Percentiles rank a stretch among this genome's conserved stretches.
Evolutionary conservation across 2,888 invertebrate species (phyloP).

Genomic region (Pristionchus fissidentatus): DNA sequence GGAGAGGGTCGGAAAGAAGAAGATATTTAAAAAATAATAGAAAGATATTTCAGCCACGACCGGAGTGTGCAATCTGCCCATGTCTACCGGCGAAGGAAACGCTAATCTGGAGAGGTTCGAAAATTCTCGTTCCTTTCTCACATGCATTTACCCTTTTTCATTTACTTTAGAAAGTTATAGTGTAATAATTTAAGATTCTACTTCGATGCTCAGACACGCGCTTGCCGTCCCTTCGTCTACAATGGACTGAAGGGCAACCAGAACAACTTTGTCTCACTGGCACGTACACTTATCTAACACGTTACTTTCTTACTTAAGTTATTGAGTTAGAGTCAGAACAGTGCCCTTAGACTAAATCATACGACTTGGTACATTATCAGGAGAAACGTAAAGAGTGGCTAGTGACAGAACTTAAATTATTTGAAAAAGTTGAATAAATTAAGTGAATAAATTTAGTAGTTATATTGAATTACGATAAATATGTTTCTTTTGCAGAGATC

Average conservation of each 20-base stretch:
- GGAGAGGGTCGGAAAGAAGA: constrained; percentile 17
- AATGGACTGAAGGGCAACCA: constrained; percentile 75
- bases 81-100: constrained; percentile 74
- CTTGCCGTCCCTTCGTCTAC: constrained; percentile 72
- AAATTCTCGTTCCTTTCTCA: background rate
- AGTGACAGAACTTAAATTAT: background rate
- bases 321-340: background rate
- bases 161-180: background rate
- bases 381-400: too few relatives aligned
- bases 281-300: constrained; percentile 11
- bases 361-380: background rate
- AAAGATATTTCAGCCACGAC: constrained; percentile 60
- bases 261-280: constrained; percentile 73
- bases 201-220: constrained; percentile 67
- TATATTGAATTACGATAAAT: too few relatives aligned
- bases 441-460: too few relatives aligned
- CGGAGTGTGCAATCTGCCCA: constrained; percentile 73
- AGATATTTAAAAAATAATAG: background rate
- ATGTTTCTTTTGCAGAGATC: constrained; percentile 62
- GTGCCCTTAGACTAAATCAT: background rate
- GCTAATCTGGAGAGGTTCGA: constrained; percentile 67
- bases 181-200: constrained; percentile 58
- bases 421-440: background rate
- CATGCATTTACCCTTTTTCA: background rate
- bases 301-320: background rate